Conservation (phyloP, 2,797 vertebrate species). For the Hoplostethus mediterraneus region DNA sequence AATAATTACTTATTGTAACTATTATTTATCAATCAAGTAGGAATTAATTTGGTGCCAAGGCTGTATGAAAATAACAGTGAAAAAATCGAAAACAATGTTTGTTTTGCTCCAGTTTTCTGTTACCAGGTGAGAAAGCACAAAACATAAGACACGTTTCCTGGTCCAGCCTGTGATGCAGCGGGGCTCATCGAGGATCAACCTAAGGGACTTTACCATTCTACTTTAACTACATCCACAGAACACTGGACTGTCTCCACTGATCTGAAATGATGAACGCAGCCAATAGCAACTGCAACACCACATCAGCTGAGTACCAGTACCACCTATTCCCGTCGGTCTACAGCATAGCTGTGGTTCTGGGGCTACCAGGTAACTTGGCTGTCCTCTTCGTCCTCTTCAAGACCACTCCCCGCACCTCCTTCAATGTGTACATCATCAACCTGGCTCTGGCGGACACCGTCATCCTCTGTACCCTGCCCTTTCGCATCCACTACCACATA, state of each 20-base stretch:
- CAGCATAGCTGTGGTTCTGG: slow-evolving; percentile 80
- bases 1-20: background rate
- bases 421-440: slow-evolving; percentile 85
- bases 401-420: slow-evolving; percentile 65
- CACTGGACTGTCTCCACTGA: background rate
- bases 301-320: slow-evolving; percentile 79
- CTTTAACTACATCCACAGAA: background rate
- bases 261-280: slow-evolving; percentile 59
- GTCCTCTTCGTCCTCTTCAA: slow-evolving; percentile 79
- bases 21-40: background rate
- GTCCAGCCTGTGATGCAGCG: background rate
- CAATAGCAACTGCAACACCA: slow-evolving; percentile 16
- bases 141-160: background rate
- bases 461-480: slow-evolving; percentile 85
- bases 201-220: background rate
- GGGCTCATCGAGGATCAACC: slow-evolving; percentile 2
- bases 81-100: slow-evolving; percentile 51
- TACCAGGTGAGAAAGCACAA: background rate
- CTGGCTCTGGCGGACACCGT: slow-evolving; percentile 82
- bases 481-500: slow-evolving; percentile 88
- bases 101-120: slow-evolving; percentile 19
- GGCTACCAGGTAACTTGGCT: slow-evolving; percentile 81
- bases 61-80: slow-evolving; percentile 17
- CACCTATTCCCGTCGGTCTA: slow-evolving; percentile 82
- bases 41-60: too few species aligned